Base-by-base conservation (phyloP, 2,797 vertebrate genomes). In the Acridotheres tristis region DNA sequence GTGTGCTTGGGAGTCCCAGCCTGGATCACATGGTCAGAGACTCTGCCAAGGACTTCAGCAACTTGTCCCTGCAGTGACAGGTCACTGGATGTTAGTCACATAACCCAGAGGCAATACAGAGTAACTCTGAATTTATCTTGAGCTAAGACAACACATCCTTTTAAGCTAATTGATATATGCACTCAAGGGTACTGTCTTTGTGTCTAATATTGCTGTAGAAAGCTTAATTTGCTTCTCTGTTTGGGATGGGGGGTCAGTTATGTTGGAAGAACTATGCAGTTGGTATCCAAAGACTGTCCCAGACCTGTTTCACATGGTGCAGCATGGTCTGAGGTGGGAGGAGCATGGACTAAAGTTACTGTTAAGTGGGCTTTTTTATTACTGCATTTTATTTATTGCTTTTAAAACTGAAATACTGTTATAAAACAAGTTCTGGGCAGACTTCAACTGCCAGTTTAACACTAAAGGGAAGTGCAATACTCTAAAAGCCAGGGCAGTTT, bases 401-500 rank as follows among this genome's bases (percentile, higher is more conserved):
- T 94, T 93, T 91, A n/a, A 23, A 11, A 63, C 68, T 59, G 27
- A 58, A 81, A 69, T 80, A 17, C 8, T 78, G 53, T 77, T 93
- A 7, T 30, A 74, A 77, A 94, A 54, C 0, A 0, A 75, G 47
- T 87, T 83, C 72, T 77, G 81, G 50, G 51, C 32, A 66, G 65
- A 58, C 45, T 93, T 88, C 29, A 81, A 2, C 48, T 89, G 74
- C 54, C 42, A 29, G 19, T 62, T 93, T 72, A 93, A 83, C 61
- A 42, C 15, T 88, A 36, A 69, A 55, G 26, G 91, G 43, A 89
- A 93, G 88, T 93, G 85, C 94, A 97, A 85, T 95, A 91, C 40
- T 82, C 13, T 63, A 75, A 84, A 88, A 90, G 5, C 18, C 25
- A 36, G 76, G 29, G 38, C 18, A 59, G 27, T 80, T 80, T 80